These are phyloP conservation scores for Falco cherrug DNA, from an alignment of 2,797 vertebrate species.

Conservation along the genomic window DNA sequence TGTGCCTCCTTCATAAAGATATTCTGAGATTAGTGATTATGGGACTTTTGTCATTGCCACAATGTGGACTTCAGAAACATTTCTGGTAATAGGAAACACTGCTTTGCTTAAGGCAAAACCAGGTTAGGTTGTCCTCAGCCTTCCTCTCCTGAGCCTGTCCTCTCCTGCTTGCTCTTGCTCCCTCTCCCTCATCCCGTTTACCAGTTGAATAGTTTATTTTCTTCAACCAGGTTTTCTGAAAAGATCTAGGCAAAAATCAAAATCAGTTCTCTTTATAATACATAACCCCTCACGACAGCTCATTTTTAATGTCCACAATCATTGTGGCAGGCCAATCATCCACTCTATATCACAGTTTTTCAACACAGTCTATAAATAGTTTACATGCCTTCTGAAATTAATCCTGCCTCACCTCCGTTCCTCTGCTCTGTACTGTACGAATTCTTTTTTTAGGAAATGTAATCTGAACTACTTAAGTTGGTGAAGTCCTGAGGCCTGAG, in stretches of 20 bases:
- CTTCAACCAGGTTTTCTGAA: background rate
- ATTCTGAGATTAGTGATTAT: background rate
- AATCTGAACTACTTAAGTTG: background rate
- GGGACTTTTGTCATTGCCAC: background rate
- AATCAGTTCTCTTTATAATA: background rate
- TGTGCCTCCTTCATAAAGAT: background rate
- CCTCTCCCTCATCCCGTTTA: background rate
- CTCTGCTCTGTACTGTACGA: background rate
- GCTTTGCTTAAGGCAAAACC: background rate
- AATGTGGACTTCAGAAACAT: background rate
- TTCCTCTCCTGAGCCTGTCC: background rate
- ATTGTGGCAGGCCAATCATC: fast-evolving
- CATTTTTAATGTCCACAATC: background rate
- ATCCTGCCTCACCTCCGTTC: background rate
- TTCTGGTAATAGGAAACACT: background rate
- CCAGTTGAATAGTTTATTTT: background rate
- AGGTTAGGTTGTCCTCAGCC: background rate
- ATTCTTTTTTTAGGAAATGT: background rate
- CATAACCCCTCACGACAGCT: background rate
- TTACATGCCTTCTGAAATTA: background rate
- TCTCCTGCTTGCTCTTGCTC: background rate
- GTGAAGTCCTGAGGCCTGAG: no score
- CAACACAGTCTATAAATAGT: background rate
- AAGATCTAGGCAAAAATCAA: background rate
- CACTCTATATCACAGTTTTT: background rate